These are phyloP conservation scores for Aphidius colemani DNA, from an alignment of 2,888 invertebrate genomes.

Conservation along the genomic window DNA sequence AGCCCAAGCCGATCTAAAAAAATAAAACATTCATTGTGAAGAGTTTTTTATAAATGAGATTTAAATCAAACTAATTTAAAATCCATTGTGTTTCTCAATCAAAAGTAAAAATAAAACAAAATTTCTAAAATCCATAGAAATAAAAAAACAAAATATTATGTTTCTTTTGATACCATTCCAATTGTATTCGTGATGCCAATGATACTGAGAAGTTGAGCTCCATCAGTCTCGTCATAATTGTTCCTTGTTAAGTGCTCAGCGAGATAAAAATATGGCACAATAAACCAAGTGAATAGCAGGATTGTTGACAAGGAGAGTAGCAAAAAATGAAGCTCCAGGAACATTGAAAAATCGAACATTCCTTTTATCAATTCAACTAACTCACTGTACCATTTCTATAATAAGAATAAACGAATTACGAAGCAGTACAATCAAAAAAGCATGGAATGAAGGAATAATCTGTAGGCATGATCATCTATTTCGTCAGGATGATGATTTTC, in stretches of 20 bases:
- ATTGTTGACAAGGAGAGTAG: constrained; percentile 85
- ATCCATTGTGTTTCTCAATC: no score
- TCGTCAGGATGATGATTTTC: no score
- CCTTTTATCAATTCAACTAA: constrained; percentile 70
- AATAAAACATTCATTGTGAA: constrained; percentile 23
- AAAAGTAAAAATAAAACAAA: no score
- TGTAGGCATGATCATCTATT: no score
- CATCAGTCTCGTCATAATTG: constrained; percentile 73
- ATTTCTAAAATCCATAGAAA: neutral
- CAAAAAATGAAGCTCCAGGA: constrained; percentile 77
- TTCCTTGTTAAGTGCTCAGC: constrained; percentile 80
- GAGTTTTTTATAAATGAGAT: constrained; percentile 15
- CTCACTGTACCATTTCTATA: constrained; percentile 76
- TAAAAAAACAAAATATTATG: neutral
- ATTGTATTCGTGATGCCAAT: constrained; percentile 90
- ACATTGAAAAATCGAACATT: constrained; percentile 80
- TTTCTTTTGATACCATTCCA: constrained; percentile 74
- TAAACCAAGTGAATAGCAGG: constrained; percentile 89
- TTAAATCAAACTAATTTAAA: no score
- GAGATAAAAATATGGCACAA: constrained; percentile 93
- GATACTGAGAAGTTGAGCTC: constrained; percentile 80
- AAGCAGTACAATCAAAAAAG: no score
- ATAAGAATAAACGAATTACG: constrained; percentile 39
- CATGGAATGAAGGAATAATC: no score
- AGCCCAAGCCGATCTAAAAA: constrained; percentile 77